phyloP scores from a whole-genome alignment of 2,113 vertebrate species.

The Cygnus atratus region DNA sequence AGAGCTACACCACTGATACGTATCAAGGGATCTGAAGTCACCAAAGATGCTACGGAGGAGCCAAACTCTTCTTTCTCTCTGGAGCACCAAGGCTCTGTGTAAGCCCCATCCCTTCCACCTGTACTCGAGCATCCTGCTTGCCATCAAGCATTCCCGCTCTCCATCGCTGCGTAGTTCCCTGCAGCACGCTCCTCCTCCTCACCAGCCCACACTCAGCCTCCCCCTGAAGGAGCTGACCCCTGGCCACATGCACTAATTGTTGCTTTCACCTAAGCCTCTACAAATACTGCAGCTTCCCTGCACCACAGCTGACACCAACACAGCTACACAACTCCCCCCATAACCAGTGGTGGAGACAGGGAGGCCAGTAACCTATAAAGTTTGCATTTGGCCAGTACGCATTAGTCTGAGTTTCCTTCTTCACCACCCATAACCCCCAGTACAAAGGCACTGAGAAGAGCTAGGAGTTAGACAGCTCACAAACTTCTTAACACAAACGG shows the following conservation, averaged over 20 bases:
- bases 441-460: background rate
- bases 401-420: background rate
- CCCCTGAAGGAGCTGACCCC: background rate
- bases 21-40: background rate
- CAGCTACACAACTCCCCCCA: background rate
- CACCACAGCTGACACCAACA: background rate
- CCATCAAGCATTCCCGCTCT: background rate
- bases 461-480: background rate
- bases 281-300: background rate
- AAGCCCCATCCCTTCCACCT: background rate
- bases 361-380: background rate
- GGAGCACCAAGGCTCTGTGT: background rate
- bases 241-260: background rate
- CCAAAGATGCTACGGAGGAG: background rate
- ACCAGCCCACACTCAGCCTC: background rate
- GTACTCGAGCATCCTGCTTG: background rate
- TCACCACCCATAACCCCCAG: background rate
- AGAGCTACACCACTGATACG: background rate
- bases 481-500: background rate
- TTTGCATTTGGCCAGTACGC: background rate
- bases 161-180: background rate
- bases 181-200: background rate
- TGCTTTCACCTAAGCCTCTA: background rate
- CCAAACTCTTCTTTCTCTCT: background rate
- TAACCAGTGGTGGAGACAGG: background rate